Evolutionary conservation across 2,797 vertebrate genomes (phyloP).

Genomic region (Jordanella pulchra): DNA sequence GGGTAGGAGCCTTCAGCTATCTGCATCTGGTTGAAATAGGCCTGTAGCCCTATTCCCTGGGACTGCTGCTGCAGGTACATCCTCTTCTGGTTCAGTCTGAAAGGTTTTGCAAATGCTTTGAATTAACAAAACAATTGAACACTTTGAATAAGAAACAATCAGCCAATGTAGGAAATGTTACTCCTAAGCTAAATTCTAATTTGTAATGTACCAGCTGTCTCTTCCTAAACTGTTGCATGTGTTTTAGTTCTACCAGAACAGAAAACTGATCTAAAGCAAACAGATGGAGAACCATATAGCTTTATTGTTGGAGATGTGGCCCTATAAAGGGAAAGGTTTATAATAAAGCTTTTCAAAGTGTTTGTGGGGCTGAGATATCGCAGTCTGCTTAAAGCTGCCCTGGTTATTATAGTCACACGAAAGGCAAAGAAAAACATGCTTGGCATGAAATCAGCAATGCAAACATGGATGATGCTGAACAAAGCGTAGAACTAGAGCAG

Average conservation of each 20-base stretch:
- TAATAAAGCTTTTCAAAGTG: slow-evolving; percentile 13
- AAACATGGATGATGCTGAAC: not conserved
- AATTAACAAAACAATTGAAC: not conserved
- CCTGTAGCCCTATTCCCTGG: slow-evolving; percentile 86
- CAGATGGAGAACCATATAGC: not conserved
- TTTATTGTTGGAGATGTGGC: not conserved
- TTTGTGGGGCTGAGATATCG: slow-evolving; percentile 3
- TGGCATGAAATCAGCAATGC: slow-evolving; percentile 9
- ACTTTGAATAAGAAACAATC: not conserved
- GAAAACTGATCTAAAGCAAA: not conserved
- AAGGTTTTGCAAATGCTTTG: slow-evolving; percentile 20
- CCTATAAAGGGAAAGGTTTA: slow-evolving; percentile 3
- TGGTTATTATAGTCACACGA: not conserved
- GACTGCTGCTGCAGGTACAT: slow-evolving; percentile 95
- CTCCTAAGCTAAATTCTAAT: not conserved
- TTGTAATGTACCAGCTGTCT: not conserved
- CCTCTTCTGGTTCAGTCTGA: slow-evolving; percentile 94
- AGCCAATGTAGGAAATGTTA: not conserved
- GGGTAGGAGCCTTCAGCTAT: slow-evolving; percentile 90
- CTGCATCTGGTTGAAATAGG: slow-evolving; percentile 99
- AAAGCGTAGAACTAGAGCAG: not conserved
- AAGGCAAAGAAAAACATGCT: not conserved
- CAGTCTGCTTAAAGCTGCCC: not conserved
- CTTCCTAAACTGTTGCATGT: not conserved
- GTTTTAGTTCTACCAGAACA: not conserved